A percentile compares a stretch with the other conserved stretches of the same genome.
Evolutionary conservation across 2,797 vertebrate species (phyloP).

Genomic region (Acanthurus lineatus): DNA sequence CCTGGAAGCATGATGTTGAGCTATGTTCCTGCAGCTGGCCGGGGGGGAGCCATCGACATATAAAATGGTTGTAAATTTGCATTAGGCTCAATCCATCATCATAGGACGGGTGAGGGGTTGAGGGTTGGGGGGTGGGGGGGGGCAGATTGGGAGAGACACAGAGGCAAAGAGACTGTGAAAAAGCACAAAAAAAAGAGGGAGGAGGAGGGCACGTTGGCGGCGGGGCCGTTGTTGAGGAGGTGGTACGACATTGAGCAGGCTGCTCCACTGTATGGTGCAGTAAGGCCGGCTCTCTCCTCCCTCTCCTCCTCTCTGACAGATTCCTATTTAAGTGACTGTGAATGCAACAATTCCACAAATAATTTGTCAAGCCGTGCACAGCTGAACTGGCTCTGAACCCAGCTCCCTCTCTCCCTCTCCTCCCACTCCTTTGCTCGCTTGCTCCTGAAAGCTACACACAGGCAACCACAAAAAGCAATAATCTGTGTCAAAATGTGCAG

Average conservation of each 20-base stretch:
- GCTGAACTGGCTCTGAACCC: slow-evolving; percentile 98
- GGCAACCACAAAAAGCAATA: slow-evolving; percentile 1
- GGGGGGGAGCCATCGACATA: slow-evolving; percentile 92
- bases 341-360: slow-evolving; percentile 99
- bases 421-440: slow-evolving; percentile 53
- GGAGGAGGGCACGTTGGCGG: slow-evolving; percentile 21
- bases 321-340: slow-evolving; percentile 99
- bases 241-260: slow-evolving; percentile 86
- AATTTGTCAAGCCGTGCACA: slow-evolving; percentile 94
- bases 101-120: slow-evolving; percentile 56
- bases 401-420: slow-evolving; percentile 85
- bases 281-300: slow-evolving; percentile 83
- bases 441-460: slow-evolving; percentile 30
- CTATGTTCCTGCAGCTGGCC: slow-evolving; percentile 91
- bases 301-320: slow-evolving; percentile 87
- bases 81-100: slow-evolving; percentile 98
- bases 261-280: slow-evolving; percentile 87
- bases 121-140: slow-evolving; percentile 42
- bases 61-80: slow-evolving; percentile 99
- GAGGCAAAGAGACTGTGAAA: slow-evolving; percentile 69
- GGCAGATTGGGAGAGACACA: slow-evolving; percentile 61
- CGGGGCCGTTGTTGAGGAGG: slow-evolving; percentile 72
- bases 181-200: slow-evolving; percentile 45
- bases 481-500: slow-evolving; percentile 3
- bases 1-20: slow-evolving; percentile 95